These are phyloP conservation scores for Serrognathus titanus DNA, from an alignment of 2,888 invertebrate genomes.

Conservation along the genomic window DNA sequence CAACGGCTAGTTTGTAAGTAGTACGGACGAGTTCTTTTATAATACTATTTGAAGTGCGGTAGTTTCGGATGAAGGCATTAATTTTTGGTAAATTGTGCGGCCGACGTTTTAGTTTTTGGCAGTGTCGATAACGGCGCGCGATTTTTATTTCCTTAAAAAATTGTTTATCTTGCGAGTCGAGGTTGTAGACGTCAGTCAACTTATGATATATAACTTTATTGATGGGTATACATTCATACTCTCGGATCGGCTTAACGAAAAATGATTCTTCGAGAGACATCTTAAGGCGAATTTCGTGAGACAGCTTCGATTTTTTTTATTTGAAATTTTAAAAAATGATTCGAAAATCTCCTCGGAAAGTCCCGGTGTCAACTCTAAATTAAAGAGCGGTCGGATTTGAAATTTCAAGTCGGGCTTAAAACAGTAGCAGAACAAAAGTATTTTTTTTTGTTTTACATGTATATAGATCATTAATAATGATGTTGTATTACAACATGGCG, in stretches of 20 bases:
- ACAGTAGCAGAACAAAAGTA: slow-evolving; percentile 32
- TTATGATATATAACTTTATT: slow-evolving; percentile 33
- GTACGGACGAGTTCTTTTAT: too few species aligned
- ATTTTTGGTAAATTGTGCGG: too few species aligned
- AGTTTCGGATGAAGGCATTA: too few species aligned
- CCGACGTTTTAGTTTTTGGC: too few species aligned
- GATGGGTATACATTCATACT: slow-evolving; percentile 25
- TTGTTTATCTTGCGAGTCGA: too few species aligned
- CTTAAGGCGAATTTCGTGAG: slow-evolving; percentile 3
- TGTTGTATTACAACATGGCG: slow-evolving; percentile 36
- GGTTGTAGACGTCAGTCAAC: slow-evolving; percentile 14
- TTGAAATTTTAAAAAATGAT: not conserved
- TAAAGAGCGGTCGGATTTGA: not conserved
- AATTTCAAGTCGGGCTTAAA: slow-evolving; percentile 16
- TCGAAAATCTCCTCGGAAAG: not conserved
- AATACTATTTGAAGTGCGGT: too few species aligned
- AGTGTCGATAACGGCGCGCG: too few species aligned
- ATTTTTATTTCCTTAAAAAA: too few species aligned
- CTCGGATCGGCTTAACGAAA: slow-evolving; percentile 15
- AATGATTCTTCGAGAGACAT: slow-evolving; percentile 19
- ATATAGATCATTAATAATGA: slow-evolving; percentile 38
- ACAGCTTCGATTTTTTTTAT: not conserved
- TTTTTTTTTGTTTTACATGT: slow-evolving; percentile 31
- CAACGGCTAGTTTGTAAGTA: too few species aligned
- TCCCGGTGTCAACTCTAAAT: not conserved